Percentiles rank a stretch among this genome's conserved stretches.
Evolutionary conservation across 2,797 vertebrate species (phyloP).

Genomic region (Ceyx erithaca): DNA sequence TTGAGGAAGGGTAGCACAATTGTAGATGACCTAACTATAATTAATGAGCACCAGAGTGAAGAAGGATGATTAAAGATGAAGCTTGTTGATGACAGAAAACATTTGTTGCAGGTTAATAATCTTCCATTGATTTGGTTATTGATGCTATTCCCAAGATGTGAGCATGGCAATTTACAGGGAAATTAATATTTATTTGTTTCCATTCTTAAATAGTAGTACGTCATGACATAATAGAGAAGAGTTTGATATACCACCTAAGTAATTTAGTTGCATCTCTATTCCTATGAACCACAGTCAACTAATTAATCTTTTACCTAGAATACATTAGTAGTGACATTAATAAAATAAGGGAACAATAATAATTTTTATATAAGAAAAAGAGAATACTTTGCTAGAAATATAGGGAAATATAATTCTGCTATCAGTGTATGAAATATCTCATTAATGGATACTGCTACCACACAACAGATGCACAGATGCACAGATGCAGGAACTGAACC

Average conservation of each 20-base stretch:
- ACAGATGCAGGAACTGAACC: background rate
- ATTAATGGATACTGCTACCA: constrained; percentile 17
- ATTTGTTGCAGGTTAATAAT: constrained; percentile 31
- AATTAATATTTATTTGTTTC: constrained; percentile 41
- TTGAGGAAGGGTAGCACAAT: constrained; percentile 20
- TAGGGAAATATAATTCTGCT: constrained; percentile 25
- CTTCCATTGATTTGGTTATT: background rate
- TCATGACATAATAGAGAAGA: constrained; percentile 30
- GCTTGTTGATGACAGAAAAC: background rate
- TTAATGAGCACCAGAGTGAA: constrained; percentile 34
- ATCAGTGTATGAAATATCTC: background rate
- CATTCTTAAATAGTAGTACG: background rate
- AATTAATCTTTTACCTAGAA: constrained; percentile 75
- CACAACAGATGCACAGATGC: background rate
- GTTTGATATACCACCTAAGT: constrained; percentile 9
- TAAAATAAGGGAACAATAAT: constrained; percentile 56
- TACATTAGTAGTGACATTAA: constrained; percentile 52
- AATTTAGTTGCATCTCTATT: constrained; percentile 59
- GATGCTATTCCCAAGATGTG: background rate
- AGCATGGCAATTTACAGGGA: background rate
- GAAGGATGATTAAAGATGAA: background rate
- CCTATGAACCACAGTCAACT: constrained; percentile 57
- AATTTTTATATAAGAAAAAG: constrained; percentile 15
- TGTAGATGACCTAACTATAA: constrained; percentile 44
- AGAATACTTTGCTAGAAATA: constrained; percentile 51